Conservation (phyloP, 2,113 vertebrate genomes). For the Petroica traversi region DNA sequence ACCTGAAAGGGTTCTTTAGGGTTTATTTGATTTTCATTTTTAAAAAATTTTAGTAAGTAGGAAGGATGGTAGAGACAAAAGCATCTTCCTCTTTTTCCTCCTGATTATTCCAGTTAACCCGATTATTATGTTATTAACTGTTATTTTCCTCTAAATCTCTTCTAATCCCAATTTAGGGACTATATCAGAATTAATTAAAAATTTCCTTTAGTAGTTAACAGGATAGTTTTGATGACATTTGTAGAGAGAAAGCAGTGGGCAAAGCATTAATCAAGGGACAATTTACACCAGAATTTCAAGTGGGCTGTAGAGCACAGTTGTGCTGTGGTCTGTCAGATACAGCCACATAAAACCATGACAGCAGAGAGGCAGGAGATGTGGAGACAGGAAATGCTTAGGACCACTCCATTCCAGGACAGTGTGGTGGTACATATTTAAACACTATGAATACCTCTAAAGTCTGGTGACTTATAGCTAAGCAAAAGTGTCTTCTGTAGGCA, state of each 20-base stretch:
- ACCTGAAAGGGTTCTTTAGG: background rate
- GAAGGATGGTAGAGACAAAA: rapidly evolving
- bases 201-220: background rate
- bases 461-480: background rate
- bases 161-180: background rate
- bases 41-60: background rate
- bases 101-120: background rate
- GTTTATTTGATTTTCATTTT: background rate
- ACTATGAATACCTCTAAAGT: background rate
- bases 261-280: background rate
- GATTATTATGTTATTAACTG: background rate
- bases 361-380: background rate
- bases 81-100: background rate
- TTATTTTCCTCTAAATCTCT: background rate
- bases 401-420: background rate
- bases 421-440: background rate
- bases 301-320: background rate
- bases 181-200: background rate
- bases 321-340: background rate
- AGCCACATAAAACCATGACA: background rate
- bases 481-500: background rate
- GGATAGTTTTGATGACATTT: background rate
- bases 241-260: background rate
- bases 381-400: background rate
- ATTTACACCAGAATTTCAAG: background rate